phyloP scores from a whole-genome alignment of 2,888 invertebrate genomes.

The Leptinotarsa tumamoca region DNA sequence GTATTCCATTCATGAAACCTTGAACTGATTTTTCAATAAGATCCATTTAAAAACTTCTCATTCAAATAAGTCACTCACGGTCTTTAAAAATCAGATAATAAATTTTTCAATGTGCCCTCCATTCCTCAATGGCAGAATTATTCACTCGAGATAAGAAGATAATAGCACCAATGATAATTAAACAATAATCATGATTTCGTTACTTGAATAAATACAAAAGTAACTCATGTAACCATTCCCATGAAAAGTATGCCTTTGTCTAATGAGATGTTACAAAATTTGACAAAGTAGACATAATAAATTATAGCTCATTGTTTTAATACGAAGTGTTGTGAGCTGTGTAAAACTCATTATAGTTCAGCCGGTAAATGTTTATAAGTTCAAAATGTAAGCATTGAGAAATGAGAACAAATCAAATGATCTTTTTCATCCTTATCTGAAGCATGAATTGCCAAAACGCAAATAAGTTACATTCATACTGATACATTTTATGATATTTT shows the following conservation, averaged over 20 bases:
- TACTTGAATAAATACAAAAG: conserved; percentile 16
- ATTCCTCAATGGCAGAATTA: background rate
- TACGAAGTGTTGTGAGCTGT: background rate
- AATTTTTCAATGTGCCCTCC: background rate
- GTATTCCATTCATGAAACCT: too few species aligned
- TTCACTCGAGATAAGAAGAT: background rate
- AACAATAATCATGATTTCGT: conserved; percentile 14
- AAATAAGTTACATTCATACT: too few species aligned
- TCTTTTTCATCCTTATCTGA: too few species aligned
- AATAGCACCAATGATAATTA: conserved; percentile 5
- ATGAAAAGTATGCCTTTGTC: conserved; percentile 27
- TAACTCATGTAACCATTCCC: conserved; percentile 32
- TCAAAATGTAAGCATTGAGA: background rate
- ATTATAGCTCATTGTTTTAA: conserved; percentile 25
- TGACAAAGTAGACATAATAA: conserved; percentile 26
- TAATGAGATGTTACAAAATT: conserved; percentile 33
- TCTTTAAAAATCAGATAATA: background rate
- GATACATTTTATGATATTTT: too few species aligned
- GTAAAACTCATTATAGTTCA: background rate
- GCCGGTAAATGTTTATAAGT: background rate
- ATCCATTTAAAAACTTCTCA: background rate
- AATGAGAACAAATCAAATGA: background rate
- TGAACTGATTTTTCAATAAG: background rate
- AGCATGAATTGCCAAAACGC: too few species aligned
- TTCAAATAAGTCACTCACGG: background rate